These are phyloP conservation scores for Papilio aristodemus DNA, from an alignment of 1,140 invertebrate genomes.

Conservation along the genomic window DNA sequence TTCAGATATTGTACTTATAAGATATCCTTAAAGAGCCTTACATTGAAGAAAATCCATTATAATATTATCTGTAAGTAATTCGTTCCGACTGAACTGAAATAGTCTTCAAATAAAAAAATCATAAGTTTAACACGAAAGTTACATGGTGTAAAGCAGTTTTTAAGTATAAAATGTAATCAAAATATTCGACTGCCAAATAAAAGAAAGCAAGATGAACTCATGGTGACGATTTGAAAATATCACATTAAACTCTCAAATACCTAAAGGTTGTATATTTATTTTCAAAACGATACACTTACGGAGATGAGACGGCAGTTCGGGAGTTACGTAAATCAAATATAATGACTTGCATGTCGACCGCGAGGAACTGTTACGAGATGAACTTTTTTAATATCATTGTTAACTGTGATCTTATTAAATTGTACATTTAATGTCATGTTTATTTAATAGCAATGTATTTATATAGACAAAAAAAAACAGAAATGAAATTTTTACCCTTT, in stretches of 20 bases:
- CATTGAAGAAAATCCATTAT: too few relatives aligned
- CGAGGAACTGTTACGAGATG: background rate
- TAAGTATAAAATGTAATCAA: too few relatives aligned
- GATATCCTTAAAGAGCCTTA: too few relatives aligned
- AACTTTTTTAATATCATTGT: background rate
- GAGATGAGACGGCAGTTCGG: background rate
- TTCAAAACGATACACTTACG: background rate
- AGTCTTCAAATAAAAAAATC: too few relatives aligned
- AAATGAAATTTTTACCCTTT: too few relatives aligned
- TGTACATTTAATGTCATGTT: background rate
- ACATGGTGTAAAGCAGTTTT: too few relatives aligned
- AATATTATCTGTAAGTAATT: too few relatives aligned
- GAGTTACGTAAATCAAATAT: conserved; percentile 38
- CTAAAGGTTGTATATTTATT: background rate
- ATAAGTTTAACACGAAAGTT: too few relatives aligned
- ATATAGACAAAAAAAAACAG: too few relatives aligned
- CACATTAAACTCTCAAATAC: background rate
- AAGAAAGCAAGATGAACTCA: background rate
- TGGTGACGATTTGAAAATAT: background rate
- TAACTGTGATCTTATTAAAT: background rate
- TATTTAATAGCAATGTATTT: conserved; percentile 6
- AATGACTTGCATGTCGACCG: conserved; percentile 36
- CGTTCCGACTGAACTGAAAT: too few relatives aligned
- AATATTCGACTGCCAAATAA: background rate
- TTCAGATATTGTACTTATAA: too few relatives aligned